A percentile compares a stretch with the other conserved stretches of the same genome.
phyloP scores from a whole-genome alignment of 2,797 vertebrate species.

The Morus bassanus region DNA sequence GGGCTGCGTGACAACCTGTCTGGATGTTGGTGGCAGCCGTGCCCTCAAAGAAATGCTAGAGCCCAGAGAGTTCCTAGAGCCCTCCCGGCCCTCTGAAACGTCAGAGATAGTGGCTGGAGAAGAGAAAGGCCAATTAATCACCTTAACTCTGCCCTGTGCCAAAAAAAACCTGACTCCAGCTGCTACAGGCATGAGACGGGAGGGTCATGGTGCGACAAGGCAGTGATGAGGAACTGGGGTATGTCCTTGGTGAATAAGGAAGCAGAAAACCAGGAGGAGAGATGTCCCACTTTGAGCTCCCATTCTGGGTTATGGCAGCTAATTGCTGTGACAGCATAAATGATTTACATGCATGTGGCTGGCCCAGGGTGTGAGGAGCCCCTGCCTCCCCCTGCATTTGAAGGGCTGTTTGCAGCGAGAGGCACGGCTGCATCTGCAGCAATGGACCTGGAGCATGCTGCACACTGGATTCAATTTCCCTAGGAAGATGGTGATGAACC shows the following conservation, averaged over 20 bases:
- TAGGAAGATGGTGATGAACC: conserved; percentile 33
- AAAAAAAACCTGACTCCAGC: neutral
- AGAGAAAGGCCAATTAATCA: neutral
- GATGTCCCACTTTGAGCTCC: neutral
- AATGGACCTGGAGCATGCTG: neutral
- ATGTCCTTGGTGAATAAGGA: neutral
- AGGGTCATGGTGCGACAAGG: neutral
- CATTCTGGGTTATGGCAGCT: neutral
- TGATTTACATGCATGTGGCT: neutral
- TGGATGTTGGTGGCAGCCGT: rapidly evolving
- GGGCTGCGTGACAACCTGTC: neutral
- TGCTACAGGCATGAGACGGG: neutral
- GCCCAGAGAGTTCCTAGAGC: neutral
- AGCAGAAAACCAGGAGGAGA: neutral
- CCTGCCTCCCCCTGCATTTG: neutral
- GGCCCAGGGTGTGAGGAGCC: neutral
- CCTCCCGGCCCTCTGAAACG: neutral
- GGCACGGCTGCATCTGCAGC: neutral
- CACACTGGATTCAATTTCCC: conserved; percentile 13
- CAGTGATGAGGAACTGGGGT: neutral
- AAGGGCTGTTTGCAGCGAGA: conserved; percentile 20
- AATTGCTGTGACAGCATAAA: neutral
- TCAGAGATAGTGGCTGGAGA: neutral
- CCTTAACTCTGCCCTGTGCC: neutral
- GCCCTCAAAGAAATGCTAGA: neutral